phyloP scores from a whole-genome alignment of 2,113 vertebrate genomes.

The Ptychochromis oligacanthus region DNA sequence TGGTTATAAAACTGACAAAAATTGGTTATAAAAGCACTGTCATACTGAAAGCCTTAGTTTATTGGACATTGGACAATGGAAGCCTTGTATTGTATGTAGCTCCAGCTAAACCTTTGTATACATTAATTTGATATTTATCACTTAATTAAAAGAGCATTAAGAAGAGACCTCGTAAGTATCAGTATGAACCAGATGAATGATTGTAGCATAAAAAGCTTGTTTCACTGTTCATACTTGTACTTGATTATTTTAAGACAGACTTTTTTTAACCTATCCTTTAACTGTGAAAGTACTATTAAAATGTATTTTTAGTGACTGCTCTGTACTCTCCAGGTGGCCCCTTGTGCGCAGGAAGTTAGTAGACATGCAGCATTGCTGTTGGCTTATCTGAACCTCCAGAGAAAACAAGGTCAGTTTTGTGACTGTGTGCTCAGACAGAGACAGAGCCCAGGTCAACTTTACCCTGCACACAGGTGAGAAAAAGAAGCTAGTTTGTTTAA shows the following conservation, averaged over 20 bases:
- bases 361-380: conserved; percentile 59
- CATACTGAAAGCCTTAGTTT: background rate
- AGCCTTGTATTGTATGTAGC: background rate
- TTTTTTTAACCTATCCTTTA: too few species aligned
- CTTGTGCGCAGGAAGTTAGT: background rate
- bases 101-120: background rate
- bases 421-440: conserved; percentile 74
- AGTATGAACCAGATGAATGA: background rate
- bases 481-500: background rate
- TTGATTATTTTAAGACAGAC: background rate
- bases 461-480: conserved; percentile 74
- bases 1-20: background rate
- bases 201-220: too few species aligned
- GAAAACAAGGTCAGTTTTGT: conserved; percentile 69
- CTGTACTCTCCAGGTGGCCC: conserved; percentile 37
- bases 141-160: background rate
- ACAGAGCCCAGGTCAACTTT: conserved; percentile 58
- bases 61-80: background rate
- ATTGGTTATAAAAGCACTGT: background rate
- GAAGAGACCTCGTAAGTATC: background rate
- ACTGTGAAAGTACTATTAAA: too few species aligned
- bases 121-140: background rate
- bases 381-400: conserved; percentile 65
- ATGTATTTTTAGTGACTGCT: background rate
- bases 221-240: background rate